Evolutionary conservation across 37 sponge, comb jelly and placozoan species (phyloP).

Genomic region (Chondrilla cf. caribensis): DNA sequence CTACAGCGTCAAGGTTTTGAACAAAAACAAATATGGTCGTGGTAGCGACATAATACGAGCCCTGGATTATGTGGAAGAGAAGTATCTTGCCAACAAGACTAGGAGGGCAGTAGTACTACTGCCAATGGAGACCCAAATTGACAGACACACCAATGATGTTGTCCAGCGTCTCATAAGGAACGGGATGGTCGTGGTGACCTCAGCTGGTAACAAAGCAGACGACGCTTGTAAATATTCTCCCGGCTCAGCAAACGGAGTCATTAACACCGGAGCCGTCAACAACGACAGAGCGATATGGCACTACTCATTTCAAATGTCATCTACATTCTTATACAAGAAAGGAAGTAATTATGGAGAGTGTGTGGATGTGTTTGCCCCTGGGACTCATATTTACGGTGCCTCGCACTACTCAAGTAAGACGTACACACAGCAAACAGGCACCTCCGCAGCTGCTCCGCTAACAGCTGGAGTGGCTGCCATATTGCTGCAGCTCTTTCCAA

Average conservation of each 20-base stretch:
- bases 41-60: background rate
- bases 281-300: background rate
- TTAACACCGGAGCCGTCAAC: background rate
- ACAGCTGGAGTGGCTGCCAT: conserved; percentile 6
- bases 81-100: background rate
- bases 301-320: background rate
- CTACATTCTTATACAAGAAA: background rate
- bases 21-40: background rate
- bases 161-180: background rate
- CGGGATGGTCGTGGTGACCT: background rate
- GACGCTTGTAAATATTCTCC: background rate
- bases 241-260: background rate
- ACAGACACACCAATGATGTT: background rate
- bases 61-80: background rate
- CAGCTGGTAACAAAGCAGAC: conserved; percentile 5
- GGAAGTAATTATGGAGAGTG: conserved; percentile 5
- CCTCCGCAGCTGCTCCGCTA: background rate
- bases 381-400: background rate
- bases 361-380: conserved; percentile 1
- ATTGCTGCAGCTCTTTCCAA: background rate
- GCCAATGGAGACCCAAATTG: background rate
- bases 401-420: background rate
- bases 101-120: background rate
- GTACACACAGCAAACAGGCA: background rate
- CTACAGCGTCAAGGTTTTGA: conserved; percentile 1